These are phyloP conservation scores for Pseudomyrmex dendroicus DNA, from an alignment of 1,140 invertebrate species.

Conservation along the genomic window DNA sequence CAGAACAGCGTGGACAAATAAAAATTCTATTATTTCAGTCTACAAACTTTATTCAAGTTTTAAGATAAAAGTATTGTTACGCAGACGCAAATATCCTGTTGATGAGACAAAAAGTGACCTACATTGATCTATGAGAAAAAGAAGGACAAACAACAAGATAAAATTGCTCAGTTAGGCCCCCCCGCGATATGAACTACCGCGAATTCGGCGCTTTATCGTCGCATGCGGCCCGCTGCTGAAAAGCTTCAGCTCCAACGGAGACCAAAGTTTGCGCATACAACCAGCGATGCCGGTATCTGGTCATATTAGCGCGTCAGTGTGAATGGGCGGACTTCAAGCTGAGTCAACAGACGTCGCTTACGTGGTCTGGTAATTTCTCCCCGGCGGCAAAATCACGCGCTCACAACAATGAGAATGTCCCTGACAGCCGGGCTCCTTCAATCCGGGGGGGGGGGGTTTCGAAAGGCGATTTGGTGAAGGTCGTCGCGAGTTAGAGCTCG, in stretches of 20 bases:
- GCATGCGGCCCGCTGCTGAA: neutral
- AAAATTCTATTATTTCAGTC: too few relatives aligned
- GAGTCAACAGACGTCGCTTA: slow-evolving; percentile 55
- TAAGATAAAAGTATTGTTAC: neutral
- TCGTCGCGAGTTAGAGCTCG: neutral
- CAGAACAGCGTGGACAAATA: too few relatives aligned
- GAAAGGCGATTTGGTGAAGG: slow-evolving; percentile 37
- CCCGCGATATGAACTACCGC: slow-evolving; percentile 15
- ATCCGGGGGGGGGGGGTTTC: slow-evolving; percentile 44
- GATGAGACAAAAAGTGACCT: neutral
- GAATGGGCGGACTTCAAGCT: slow-evolving; percentile 58
- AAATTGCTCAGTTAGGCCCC: slow-evolving; percentile 22
- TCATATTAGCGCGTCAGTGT: slow-evolving; percentile 61
- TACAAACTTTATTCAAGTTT: neutral
- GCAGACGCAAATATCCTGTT: neutral
- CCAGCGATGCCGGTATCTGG: slow-evolving; percentile 42
- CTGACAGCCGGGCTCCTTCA: slow-evolving; percentile 13
- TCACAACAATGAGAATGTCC: slow-evolving; percentile 32
- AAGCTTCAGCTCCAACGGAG: neutral
- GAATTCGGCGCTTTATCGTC: slow-evolving; percentile 6
- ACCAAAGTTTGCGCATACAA: slow-evolving; percentile 65
- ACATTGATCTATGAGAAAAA: neutral
- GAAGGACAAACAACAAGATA: neutral
- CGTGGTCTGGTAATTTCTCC: slow-evolving; percentile 41
- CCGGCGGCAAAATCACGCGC: slow-evolving; percentile 24